Evolutionary conservation across 2,113 vertebrate genomes (phyloP), one percentile per base, ranked within the genome.

Genomic region (Engystomops pustulosus): DNA sequence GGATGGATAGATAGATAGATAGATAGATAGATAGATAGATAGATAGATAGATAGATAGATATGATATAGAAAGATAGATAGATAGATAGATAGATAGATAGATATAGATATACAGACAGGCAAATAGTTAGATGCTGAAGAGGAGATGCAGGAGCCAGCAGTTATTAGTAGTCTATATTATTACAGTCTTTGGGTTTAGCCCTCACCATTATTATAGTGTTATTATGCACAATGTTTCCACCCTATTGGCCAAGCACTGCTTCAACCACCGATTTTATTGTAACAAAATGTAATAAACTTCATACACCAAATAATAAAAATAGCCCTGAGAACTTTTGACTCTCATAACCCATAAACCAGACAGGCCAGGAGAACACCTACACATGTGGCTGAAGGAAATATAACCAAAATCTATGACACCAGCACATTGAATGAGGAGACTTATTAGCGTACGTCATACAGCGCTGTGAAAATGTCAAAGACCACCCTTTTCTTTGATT

Each of bases 301-400:
- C 4, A 4, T 65, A 3, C 30, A 17, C 30, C 60, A 65, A 65
- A 67, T 67, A 67, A 36, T 67, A 67, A 25, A 67, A 36, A 67
- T 67, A 67, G 62, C 36, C 62, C 14, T 30, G 62, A 34, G 62
- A 36, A 67, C 62, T 36, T 67, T 20, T 67, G 62, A 67, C 62
- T 67, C 30, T 67, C 3, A 20, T 67, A 67, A 67, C 32, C 62
- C 15, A 67, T 67, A 67, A 67, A 67, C 20, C 3, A 65, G 27
- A 9, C 0, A 18, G 10, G 30, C 62, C 62, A 67, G 32, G 30
- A 20, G 36, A 20, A 67, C 62, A 67, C 62, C 62, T 36, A 67
- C 62, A 67, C 32, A 4, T 67, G 36, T 12, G 7, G 17, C 30
- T 20, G 17, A 9, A 20, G 11, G 6, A 67, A 67, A 67, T 36